Percentiles rank a stretch among this genome's conserved stretches.
Conservation (phyloP, 1,140 invertebrate genomes). For the Drosophila azteca region DNA sequence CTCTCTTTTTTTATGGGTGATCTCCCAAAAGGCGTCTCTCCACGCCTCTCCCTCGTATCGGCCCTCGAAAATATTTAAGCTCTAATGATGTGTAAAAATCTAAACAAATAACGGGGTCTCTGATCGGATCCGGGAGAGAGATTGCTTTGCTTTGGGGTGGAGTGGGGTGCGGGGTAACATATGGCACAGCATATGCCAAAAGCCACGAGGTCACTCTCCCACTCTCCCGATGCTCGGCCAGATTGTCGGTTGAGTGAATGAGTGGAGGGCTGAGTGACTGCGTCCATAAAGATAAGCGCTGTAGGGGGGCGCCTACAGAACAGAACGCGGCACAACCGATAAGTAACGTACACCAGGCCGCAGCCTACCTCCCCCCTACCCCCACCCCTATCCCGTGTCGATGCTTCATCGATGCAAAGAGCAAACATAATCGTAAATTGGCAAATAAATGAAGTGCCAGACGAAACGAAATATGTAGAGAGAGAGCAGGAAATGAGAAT, state of each 20-base stretch:
- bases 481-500: background rate
- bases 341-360: constrained; percentile 3
- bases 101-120: constrained; percentile 15
- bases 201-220: constrained; percentile 23
- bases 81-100: constrained; percentile 60
- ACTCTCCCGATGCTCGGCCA: background rate
- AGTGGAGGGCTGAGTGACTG: constrained; percentile 28
- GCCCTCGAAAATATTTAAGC: constrained; percentile 20
- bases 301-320: constrained; percentile 26
- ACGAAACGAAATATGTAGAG: background rate
- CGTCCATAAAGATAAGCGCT: constrained; percentile 54
- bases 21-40: constrained; percentile 13
- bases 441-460: constrained; percentile 28
- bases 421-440: constrained; percentile 39
- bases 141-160: no score
- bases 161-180: constrained; percentile 8
- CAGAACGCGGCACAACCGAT: constrained; percentile 25
- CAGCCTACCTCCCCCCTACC: no score
- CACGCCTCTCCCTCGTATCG: background rate
- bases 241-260: constrained; percentile 29
- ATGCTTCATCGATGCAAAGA: constrained; percentile 18
- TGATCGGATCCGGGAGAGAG: background rate
- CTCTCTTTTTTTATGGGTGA: constrained; percentile 23
- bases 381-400: background rate
- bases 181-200: constrained; percentile 33